Evolutionary conservation across 1,140 invertebrate genomes (phyloP), one percentile per base, ranked within the genome.

Genomic region (Temnothorax longispinosus): DNA sequence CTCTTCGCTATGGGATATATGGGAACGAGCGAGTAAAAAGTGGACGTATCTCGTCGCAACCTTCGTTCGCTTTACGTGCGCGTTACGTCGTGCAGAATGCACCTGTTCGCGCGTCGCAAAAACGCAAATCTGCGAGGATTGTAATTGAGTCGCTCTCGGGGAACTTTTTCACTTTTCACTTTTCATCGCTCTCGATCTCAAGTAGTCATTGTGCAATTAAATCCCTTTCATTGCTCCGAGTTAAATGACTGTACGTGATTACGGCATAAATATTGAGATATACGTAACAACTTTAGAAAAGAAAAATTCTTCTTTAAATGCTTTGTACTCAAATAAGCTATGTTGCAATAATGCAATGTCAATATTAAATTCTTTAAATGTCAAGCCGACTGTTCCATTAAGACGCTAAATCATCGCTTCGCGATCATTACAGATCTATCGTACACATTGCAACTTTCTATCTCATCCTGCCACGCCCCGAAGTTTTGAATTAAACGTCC

Each of bases 401-500:
- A 6, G 11, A 54, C 7, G 52, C 10, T 27, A 32, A 81, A 81
- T 38, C 38, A n/a, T 56, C 78, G 35, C 47, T 27, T 77, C 15
- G 32, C 32, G 11, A 15, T 32, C 6, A 15, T 47, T 52, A 44
- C 6, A 72, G 56, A 38, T 71, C 50, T 77, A 21, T 77, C 54
- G 21, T 13, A 65, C 41, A 15, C 32, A 32, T 80, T 69, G 21
- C 62, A 80, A 80, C 78, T 82, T 82, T 82, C 78, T 82, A 82
- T 58, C 38, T 58, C 78, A 82, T 72, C 21, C 27, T 58, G 52
- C 65, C 65, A 56, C 65, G 7, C 65, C 35, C 11, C 8, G 27
- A 44, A 69, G 2, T 56, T 56, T 47, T 35, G 32, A 60, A 8
- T 76, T 60, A 60, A 58, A 27, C 35, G 8, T 54, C 76, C 27